Conservation (phyloP, 2,888 invertebrate genomes). For the Heteromurus nitidus region DNA sequence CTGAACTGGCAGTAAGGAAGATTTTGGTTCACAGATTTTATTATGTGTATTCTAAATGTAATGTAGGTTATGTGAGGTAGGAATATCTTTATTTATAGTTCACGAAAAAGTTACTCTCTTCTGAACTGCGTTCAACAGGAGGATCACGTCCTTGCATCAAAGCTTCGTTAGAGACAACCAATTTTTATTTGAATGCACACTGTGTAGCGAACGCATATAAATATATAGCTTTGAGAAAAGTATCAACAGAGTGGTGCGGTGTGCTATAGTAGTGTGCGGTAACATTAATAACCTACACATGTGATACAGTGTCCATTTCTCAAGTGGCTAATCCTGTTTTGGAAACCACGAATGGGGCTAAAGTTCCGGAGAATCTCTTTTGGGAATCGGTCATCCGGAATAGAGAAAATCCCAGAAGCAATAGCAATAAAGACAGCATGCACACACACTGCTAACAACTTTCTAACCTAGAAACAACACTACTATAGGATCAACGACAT, state of each 20-base stretch:
- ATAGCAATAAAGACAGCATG: constrained; percentile 21
- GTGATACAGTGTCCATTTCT: constrained; percentile 52
- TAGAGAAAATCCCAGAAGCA: constrained; percentile 23
- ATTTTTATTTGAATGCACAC: too few relatives aligned
- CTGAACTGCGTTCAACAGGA: neutral
- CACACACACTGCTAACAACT: neutral
- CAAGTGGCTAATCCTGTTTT: constrained; percentile 63
- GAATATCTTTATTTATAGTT: too few relatives aligned
- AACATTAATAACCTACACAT: constrained; percentile 39
- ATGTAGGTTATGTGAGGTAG: too few relatives aligned
- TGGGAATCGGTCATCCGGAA: constrained; percentile 49
- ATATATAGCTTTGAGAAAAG: neutral
- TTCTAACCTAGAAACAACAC: neutral
- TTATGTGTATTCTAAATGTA: too few relatives aligned
- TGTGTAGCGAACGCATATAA: too few relatives aligned
- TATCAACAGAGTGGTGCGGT: neutral
- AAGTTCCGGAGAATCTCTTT: constrained; percentile 33
- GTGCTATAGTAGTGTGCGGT: too few relatives aligned
- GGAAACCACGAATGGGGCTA: constrained; percentile 41
- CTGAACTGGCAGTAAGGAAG: too few relatives aligned
- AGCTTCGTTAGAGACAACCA: too few relatives aligned
- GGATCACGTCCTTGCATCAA: neutral
- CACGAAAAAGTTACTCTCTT: too few relatives aligned
- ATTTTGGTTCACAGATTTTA: too few relatives aligned
- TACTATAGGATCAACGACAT: too few relatives aligned